Conservation (phyloP, 2,888 invertebrate species). For the Lycocerus yunnanus region DNA sequence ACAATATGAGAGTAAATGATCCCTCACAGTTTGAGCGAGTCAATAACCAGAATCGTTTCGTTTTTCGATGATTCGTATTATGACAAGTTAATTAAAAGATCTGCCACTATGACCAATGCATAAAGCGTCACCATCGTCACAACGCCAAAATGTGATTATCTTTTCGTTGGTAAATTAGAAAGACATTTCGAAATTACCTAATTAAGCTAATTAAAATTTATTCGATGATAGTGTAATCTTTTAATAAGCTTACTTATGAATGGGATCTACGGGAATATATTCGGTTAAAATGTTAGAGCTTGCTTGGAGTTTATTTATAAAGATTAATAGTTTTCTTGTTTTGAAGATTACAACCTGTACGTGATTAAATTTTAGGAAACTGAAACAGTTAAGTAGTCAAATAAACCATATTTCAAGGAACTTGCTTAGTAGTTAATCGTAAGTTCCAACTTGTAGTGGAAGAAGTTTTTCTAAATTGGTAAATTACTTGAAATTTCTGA, state of each 20-base stretch:
- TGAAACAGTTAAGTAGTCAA: neutral
- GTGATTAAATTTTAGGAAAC: neutral
- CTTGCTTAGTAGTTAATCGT: neutral
- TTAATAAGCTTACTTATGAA: neutral
- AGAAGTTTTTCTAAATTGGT: too few species aligned
- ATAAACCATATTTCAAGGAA: neutral
- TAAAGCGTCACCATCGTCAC: neutral
- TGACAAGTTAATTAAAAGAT: neutral
- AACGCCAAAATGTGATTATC: neutral
- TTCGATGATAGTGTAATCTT: neutral
- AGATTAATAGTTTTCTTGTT: neutral
- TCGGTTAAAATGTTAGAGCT: neutral
- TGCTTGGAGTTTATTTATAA: neutral
- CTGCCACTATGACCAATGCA: neutral
- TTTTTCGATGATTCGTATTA: neutral
- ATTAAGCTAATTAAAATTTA: neutral
- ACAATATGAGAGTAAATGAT: neutral
- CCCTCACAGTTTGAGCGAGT: neutral
- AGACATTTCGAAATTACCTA: neutral
- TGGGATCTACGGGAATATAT: neutral
- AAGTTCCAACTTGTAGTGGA: too few species aligned
- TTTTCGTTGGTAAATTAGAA: neutral
- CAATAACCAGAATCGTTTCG: neutral
- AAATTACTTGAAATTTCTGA: too few species aligned
- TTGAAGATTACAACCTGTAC: neutral